These are phyloP conservation scores for Latrodectus geometricus DNA, from an alignment of 1,140 invertebrate genomes.

Conservation along the genomic window DNA sequence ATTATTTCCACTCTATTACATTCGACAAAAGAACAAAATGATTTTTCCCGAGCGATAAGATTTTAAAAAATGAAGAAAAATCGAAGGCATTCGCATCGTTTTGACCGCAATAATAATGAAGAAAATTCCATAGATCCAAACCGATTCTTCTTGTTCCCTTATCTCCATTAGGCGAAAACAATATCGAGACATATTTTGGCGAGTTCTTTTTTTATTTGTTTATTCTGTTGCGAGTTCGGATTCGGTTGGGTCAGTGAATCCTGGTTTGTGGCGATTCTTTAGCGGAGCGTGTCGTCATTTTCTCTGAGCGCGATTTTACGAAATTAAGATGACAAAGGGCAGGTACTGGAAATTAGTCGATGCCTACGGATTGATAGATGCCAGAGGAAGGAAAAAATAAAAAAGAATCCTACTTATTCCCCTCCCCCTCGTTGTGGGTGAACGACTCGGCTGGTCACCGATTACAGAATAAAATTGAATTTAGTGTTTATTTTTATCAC, in stretches of 20 bases:
- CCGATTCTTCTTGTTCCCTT: too few relatives aligned
- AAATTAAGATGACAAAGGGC: constrained; percentile 5
- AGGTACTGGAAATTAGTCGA: not conserved
- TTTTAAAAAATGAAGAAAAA: too few relatives aligned
- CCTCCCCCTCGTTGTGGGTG: not conserved
- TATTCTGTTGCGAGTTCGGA: too few relatives aligned
- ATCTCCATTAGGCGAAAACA: not conserved
- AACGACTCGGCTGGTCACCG: constrained; percentile 8
- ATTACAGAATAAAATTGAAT: not conserved
- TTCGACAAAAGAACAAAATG: too few relatives aligned
- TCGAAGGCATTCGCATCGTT: too few relatives aligned
- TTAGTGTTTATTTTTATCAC: too few relatives aligned
- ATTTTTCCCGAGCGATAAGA: too few relatives aligned
- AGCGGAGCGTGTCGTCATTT: constrained; percentile 23
- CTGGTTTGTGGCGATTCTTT: constrained; percentile 10
- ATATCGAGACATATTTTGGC: not conserved
- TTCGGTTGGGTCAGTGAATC: not conserved
- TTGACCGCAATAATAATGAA: too few relatives aligned
- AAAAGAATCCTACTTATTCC: not conserved
- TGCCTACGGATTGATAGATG: not conserved
- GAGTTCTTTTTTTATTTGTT: not conserved
- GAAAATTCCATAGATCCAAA: too few relatives aligned
- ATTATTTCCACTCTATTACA: too few relatives aligned
- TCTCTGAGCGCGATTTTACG: not conserved
- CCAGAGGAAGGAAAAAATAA: too few relatives aligned